Base-by-base conservation (phyloP, 2,888 invertebrate genomes). In the Agrenia bidenticulata region DNA sequence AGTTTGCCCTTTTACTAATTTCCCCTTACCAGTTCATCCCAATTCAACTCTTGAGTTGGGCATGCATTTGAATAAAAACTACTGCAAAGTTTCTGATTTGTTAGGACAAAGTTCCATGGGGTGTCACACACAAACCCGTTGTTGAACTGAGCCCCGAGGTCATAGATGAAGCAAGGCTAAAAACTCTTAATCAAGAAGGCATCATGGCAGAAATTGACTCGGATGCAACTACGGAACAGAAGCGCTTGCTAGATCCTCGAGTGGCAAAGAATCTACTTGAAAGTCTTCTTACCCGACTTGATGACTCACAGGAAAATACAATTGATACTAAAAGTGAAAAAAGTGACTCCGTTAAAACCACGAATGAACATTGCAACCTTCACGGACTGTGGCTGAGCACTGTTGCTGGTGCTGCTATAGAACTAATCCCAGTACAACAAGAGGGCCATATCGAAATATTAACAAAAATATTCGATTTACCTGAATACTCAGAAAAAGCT, bases 331-430 rank as follows among this genome's bases (percentile, higher is more conserved):
- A 23, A 7, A 4, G 23, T 4, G 23, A 23, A 23, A 15, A 17
- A 21, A 21, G 7, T 7, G 17, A 21, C 5, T 24, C 24, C 24
- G 51, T 4, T 24, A 7, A 7, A 23, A 4, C 13, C 13, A 2
- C 13, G 24, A 24, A 51, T 2, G 23, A 54, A 21, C 70, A 73
- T 23, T 74, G 74, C 45, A 61, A 56, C 41, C 57, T 72, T 13
- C 68, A 72, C 26, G 74, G 71, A 11, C 50, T 72, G 39, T 74
- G 74, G 74, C 26, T 72, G 4, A 72, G 72, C n/a, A 60, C 67
- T 2, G 61, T 71, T n/a, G 69, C 72, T 1, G 74, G 73, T 13
- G 69, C 69, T 13, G 71, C 70, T 11, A 73, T 74, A 49, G 65
- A 69, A 49, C 64, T 74, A 13, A 41, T 66, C 23, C 70, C 73